Conservation (phyloP, 2,113 vertebrate genomes). For the Corvus cornix region DNA sequence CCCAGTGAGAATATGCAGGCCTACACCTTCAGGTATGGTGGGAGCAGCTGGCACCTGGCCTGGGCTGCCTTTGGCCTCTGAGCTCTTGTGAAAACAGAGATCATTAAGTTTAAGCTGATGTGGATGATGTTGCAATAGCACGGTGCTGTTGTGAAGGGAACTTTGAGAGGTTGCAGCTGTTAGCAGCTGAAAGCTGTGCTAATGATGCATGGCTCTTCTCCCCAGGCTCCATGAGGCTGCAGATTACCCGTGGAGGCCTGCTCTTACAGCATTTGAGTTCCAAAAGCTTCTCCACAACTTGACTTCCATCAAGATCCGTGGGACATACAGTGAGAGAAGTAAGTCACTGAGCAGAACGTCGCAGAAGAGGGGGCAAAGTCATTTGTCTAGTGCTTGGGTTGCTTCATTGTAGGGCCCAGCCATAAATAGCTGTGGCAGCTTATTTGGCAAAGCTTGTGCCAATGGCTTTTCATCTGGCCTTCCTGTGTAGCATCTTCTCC, state of each 20-base stretch:
- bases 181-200: neutral
- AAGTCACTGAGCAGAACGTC: neutral
- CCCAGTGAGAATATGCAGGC: constrained; percentile 84
- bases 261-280: constrained; percentile 85
- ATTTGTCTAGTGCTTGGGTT: neutral
- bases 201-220: neutral
- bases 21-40: constrained; percentile 86
- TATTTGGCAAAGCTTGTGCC: neutral
- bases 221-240: constrained; percentile 89
- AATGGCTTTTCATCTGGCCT: neutral
- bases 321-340: constrained; percentile 94
- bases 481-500: neutral
- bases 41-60: neutral
- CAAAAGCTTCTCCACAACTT: constrained; percentile 95
- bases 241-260: constrained; percentile 92
- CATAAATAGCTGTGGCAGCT: neutral
- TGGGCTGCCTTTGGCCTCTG: neutral
- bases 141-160: neutral
- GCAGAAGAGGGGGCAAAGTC: neutral
- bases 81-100: neutral
- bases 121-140: neutral
- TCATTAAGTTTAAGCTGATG: neutral
- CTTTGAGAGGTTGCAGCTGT: neutral
- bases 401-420: neutral
- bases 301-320: constrained; percentile 92